Evolutionary conservation across 1,140 invertebrate species (phyloP), one percentile per base, ranked within the genome.

Genomic region (Drosophila nebulosa): DNA sequence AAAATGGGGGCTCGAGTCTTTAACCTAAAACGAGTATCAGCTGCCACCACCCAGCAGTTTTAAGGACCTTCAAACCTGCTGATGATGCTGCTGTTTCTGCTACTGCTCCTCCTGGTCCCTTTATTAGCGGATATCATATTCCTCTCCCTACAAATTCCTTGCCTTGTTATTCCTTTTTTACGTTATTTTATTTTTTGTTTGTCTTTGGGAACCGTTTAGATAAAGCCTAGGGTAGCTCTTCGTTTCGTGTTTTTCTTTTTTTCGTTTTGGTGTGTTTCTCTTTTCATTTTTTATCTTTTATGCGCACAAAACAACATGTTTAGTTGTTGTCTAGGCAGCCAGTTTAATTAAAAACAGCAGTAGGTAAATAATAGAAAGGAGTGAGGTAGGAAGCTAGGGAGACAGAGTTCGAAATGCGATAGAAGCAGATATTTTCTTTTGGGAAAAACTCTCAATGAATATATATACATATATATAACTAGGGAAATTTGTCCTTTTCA

Each of bases 91-190:
- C 46, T 14, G 61, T 1, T 27, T 7, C 14, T 55, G 26, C 58
- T 61, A n/a, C 53, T 26, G 69, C 14, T 55, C 26, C 58, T 61
- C 7, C 61, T 26, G 69, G 42, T 35, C 69, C 69, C 50, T 74
- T 74, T 74, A 74, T 74, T 74, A 74, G 70, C 71, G 71, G 70
- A 67, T 74, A 74, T 74, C 59, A 74, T 74, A 67, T 74, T 56
- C 62, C 60, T 72, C 57, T 55, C 63, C 35, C 67, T 46, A 10
- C 18, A 46, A 46, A 32, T 46, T 21, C 24, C 42, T 46, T 55
- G 30, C 10, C 32, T 53, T 35, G 56, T 69, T 70, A 7, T 58
- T 62, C 10, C 21, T 24, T 9, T 14, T 22, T 53, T 24, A 12
- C 18, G 32, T 21, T 51, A 35, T 46, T 32, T 42, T 74, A 60